Base-by-base conservation (phyloP, 2,888 invertebrate genomes). In the Zaprionus obscuricornis region DNA sequence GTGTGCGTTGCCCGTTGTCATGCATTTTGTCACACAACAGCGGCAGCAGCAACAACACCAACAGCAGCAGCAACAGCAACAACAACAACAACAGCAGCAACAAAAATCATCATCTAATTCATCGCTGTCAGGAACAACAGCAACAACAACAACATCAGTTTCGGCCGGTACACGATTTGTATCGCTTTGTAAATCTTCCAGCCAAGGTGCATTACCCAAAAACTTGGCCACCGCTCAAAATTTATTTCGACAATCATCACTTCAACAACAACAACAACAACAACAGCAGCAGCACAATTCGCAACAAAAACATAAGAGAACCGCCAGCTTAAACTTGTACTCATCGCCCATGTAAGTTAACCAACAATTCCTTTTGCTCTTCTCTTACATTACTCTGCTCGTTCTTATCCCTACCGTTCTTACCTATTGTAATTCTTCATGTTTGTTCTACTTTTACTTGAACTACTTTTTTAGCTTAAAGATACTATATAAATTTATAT, bases 21-120 rank as follows among this genome's bases (percentile, higher is more conserved):
- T 85, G 85, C 70, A 78, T 85, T 76, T 71, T 74, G 76, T 79
- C 60, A 85, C 69, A 68, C 74, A 75, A 70, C 83, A 78, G 55
- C 72, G 76, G 33, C 72, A 74, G 52, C 70, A 74, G 17, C 73
- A 66, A 49, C 76, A 71, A 43, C 67, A 67, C 40, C 55, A 57
- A 39, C 63, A 49, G 24, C 24, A 51, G 10, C 27, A 49, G 36
- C 22, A 50, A 54, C 58, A 65, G 27, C 49, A 57, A 11, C 49
- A 62, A 5, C 46, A 68, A 17, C 70, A 50, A 5, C 27, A 4
- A 8, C 27, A 3, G 27, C 27, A 27, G 27, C 27, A 27, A 8
- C 27, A 69, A 10, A 36, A 49, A 31, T 14, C 54, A 29, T 22
- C 51, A 64, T 45, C 55, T 16, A 49, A 33, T 18, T 8, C 55